Conservation (phyloP, 2,888 invertebrate species). For the Athrips mouffetella region DNA sequence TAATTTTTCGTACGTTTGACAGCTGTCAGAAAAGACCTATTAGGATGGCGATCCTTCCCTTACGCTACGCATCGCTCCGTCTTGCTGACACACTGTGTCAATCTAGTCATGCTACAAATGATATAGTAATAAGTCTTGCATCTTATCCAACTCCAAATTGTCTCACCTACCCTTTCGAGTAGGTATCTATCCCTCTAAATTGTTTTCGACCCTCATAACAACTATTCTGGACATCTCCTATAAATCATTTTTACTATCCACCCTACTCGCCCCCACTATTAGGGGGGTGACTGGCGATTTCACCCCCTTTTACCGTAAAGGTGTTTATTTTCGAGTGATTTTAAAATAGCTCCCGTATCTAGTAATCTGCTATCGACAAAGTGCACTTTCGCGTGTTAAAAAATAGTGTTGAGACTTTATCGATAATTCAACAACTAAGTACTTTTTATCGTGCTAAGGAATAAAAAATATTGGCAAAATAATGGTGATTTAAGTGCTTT, state of each 20-base stretch:
- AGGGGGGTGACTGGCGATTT: conserved; percentile 58
- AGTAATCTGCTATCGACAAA: conserved; percentile 49
- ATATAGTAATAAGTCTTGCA: too few species aligned
- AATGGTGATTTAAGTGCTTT: neutral
- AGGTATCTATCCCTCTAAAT: conserved; percentile 53
- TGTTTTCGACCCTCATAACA: conserved; percentile 69
- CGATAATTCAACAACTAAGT: conserved; percentile 15
- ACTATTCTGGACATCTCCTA: conserved; percentile 65
- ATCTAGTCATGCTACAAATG: too few species aligned
- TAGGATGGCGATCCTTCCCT: too few species aligned
- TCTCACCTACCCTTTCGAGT: conserved; percentile 40
- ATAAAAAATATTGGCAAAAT: conserved; percentile 4
- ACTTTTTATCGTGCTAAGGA: conserved; percentile 5
- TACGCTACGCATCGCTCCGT: too few species aligned
- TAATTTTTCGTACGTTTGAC: too few species aligned
- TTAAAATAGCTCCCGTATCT: conserved; percentile 54
- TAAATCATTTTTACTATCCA: conserved; percentile 74
- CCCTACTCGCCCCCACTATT: conserved; percentile 33
- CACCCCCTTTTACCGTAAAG: conserved; percentile 30
- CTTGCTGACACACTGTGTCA: too few species aligned
- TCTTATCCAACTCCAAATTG: conserved; percentile 31
- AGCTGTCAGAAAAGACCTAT: too few species aligned
- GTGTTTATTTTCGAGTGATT: conserved; percentile 51
- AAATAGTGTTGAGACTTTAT: conserved; percentile 28
- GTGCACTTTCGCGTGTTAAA: conserved; percentile 58